Evolutionary conservation across 2,888 invertebrate species (phyloP).

Genomic region (Agrochola circellaris): DNA sequence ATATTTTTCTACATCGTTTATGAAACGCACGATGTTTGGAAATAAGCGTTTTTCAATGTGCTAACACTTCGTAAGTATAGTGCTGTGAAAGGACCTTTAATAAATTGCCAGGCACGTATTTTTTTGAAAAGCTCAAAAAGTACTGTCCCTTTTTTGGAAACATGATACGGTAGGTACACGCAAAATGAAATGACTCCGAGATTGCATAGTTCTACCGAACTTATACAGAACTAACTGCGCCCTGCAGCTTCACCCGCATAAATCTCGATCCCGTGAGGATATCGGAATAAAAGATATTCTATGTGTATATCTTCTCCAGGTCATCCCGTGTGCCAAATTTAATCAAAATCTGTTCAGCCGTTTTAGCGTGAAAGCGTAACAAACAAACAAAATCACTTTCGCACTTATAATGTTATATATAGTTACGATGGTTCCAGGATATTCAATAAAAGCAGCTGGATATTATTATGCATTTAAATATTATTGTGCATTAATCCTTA

Average conservation of each 20-base stretch:
- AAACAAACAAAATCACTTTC: too few relatives aligned
- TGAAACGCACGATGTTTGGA: constrained; percentile 6
- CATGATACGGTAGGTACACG: neutral
- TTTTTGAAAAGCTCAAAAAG: neutral
- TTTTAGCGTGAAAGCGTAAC: too few relatives aligned
- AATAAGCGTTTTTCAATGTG: constrained; percentile 17
- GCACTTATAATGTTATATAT: too few relatives aligned
- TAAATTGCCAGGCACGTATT: neutral
- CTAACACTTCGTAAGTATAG: constrained; percentile 1
- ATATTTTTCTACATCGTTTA: neutral
- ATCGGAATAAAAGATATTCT: too few relatives aligned
- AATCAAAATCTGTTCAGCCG: too few relatives aligned
- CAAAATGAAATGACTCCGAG: neutral
- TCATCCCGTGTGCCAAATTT: too few relatives aligned
- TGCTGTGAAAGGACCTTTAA: constrained; percentile 38
- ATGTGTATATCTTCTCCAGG: too few relatives aligned
- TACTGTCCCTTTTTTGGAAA: constrained; percentile 4
- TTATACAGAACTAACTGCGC: neutral
- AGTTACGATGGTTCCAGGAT: neutral
- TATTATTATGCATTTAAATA: too few relatives aligned
- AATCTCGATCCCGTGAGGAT: too few relatives aligned
- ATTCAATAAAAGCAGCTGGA: neutral
- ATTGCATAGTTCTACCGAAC: neutral
- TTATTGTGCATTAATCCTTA: too few relatives aligned
- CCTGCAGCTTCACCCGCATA: too few relatives aligned